Base-by-base conservation (phyloP, 2,113 vertebrate species). In the rabbit (Oryctolagus cuniculus) region DNA sequence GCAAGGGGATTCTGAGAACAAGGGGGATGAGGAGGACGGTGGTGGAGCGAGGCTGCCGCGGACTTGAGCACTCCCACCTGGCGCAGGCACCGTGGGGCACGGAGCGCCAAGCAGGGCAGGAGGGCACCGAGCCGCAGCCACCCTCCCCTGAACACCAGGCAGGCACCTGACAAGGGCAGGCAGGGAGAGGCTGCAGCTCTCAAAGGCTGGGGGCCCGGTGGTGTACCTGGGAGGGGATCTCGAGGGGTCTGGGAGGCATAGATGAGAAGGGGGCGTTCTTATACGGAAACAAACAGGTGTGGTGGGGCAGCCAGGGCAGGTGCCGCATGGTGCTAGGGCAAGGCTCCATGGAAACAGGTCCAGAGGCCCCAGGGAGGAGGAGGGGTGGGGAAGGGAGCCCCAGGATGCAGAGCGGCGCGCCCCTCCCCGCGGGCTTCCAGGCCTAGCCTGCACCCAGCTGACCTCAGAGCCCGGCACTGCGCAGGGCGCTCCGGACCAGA, bases 1-100 rank as follows among this genome's bases (percentile, higher is more conserved):
- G 34, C 24, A 94, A 74, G 55, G 38, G 38, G 84, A 63, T 93
- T 93, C 64, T 29, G 77, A 78, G 49, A 17, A 34, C 82, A 36
- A 17, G 10, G 11, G 34, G 10, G 2, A 13, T 10, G 34, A 34
- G 17, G 27, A 7, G 34, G 1, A 6, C 13, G 16, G 21, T 25
- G 12, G 4, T 11, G 3, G 22, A 38, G 38, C 38, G 38, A 5
- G 38, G 38, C 38, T 38, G 3, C 38, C 38, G 38, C 38, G 38
- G 38, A 38, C 38, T 5, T 38, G 38, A 38, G 38, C 38, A 38
- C 3, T 38, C 38, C 38, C 38, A 38, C 38, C 38, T 38, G 38
- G 38, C 38, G 5, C 38, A 5, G 38, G 38, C 38, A 38, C 38
- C 38, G 38, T 38, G 38, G 24, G 73, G 31, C 17, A 12, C 15